Conservation (phyloP, 2,797 vertebrate genomes). For the Psittacula derbiana region DNA sequence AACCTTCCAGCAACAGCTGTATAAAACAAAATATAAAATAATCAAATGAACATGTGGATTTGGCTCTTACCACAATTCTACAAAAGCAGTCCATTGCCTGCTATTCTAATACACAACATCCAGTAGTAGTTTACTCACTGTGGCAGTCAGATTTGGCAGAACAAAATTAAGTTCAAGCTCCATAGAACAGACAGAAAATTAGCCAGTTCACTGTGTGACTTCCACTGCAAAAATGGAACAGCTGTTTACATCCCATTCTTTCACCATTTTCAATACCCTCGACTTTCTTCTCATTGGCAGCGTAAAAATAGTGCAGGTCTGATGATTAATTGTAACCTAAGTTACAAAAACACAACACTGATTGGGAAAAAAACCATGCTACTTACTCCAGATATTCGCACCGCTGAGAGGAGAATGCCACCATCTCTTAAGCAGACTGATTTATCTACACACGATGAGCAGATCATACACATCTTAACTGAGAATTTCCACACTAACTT, state of each 20-base stretch:
- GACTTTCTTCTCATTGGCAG: conserved; percentile 30
- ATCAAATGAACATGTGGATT: neutral
- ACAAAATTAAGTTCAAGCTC: neutral
- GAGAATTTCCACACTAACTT: conserved; percentile 13
- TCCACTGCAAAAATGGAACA: neutral
- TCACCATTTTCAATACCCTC: neutral
- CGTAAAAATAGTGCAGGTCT: conserved; percentile 45
- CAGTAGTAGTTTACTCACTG: conserved; percentile 12
- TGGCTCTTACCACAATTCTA: conserved; percentile 21
- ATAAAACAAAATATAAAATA: neutral
- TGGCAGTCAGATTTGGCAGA: conserved; percentile 51
- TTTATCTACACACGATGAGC: neutral
- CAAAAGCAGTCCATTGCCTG: neutral
- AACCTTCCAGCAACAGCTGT: conserved; percentile 27
- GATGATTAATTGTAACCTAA: neutral
- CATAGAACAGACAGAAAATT: neutral
- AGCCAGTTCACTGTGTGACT: neutral
- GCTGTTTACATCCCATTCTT: neutral
- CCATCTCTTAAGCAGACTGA: neutral
- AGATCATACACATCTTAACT: neutral
- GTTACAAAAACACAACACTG: conserved; percentile 14
- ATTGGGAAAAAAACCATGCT: neutral
- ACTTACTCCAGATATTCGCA: neutral
- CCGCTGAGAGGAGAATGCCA: conserved; percentile 4
- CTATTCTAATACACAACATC: neutral